Evolutionary conservation across 2,888 invertebrate genomes (phyloP), one percentile per base, ranked within the genome.

Genomic region (Acholoe squamosa): DNA sequence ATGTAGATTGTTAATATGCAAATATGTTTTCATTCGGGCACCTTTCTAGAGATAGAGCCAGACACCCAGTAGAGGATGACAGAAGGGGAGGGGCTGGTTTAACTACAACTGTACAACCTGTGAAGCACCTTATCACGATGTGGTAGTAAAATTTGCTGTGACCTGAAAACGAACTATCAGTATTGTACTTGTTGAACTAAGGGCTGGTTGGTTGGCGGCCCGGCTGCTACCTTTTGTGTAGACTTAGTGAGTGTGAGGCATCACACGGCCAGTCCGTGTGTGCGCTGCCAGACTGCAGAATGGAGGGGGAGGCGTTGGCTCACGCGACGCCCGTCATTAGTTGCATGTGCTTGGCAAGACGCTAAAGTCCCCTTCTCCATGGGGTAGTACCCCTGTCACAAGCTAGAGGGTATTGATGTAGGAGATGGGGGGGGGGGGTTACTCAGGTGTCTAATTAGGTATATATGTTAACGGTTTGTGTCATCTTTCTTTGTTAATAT

Each of bases 261-360:
- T 71, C 71, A 71, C 71, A 71, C 71, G 71, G 71, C 71, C n/a
- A 16, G 28, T 3, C 71, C 28, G 71, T 71, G 71, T 71, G 31
- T n/a, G 28, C 25, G 19, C 71, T 71, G 71, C 71, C 71, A 71
- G 25, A 22, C n/a, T 0, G 25, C 25, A 28, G 71, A 28, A 71
- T 25, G 71, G 71, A 25, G 14, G 71, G 71, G 71, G 71, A 14
- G 71, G 71, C 71, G 71, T 25, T 71, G 71, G 71, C 71, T n/a
- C 71, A 71, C 71, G 71, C 71, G 71, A 71, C n/a, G 71, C 71
- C 71, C 71, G 28, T 71, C 71, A 71, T 71, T 71, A 71, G 71
- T 71, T 71, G n/a, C n/a, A n/a, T n/a, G 71, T 71, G 71, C 71
- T 71, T 71, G 71, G 71, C 71, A 71, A 71, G 71, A 28, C 28